phyloP scores from a whole-genome alignment of 2,888 invertebrate species.

The Gryllus longicercus region DNA sequence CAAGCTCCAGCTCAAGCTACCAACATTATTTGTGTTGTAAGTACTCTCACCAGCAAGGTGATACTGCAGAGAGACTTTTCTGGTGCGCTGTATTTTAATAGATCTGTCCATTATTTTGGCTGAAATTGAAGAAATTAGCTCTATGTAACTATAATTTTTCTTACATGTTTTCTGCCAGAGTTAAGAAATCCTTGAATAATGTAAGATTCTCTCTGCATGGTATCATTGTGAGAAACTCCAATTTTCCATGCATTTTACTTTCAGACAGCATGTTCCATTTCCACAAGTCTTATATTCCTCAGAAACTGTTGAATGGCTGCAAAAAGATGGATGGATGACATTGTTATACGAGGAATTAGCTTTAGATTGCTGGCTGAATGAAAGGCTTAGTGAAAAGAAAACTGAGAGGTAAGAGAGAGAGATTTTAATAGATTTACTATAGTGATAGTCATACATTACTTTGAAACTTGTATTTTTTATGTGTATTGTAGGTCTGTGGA shows the following conservation, averaged over 20 bases:
- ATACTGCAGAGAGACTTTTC: too few relatives aligned
- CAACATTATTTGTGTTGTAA: too few relatives aligned
- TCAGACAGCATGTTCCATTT: slow-evolving; percentile 54
- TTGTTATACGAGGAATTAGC: slow-evolving; percentile 56
- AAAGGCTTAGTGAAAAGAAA: slow-evolving; percentile 20
- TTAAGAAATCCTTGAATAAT: too few relatives aligned
- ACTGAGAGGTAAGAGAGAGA: background rate
- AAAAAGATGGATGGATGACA: slow-evolving; percentile 52
- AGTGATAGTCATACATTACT: background rate
- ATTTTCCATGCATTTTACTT: slow-evolving; percentile 24
- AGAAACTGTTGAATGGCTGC: slow-evolving; percentile 32
- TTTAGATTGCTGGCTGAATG: slow-evolving; percentile 42
- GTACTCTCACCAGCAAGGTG: too few relatives aligned
- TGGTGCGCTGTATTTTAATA: too few relatives aligned
- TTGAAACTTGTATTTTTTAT: background rate
- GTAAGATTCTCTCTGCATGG: too few relatives aligned
- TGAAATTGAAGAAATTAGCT: too few relatives aligned
- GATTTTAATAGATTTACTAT: background rate
- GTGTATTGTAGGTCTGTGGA: background rate
- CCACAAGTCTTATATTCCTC: slow-evolving; percentile 49
- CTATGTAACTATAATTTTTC: too few relatives aligned
- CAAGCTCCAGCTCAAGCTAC: too few relatives aligned
- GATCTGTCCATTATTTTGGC: too few relatives aligned
- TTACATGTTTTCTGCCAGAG: too few relatives aligned
- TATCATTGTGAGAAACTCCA: too few relatives aligned